These are phyloP conservation scores for Mesaphorura yosii DNA, from an alignment of 1,140 invertebrate species.

Conservation along the genomic window DNA sequence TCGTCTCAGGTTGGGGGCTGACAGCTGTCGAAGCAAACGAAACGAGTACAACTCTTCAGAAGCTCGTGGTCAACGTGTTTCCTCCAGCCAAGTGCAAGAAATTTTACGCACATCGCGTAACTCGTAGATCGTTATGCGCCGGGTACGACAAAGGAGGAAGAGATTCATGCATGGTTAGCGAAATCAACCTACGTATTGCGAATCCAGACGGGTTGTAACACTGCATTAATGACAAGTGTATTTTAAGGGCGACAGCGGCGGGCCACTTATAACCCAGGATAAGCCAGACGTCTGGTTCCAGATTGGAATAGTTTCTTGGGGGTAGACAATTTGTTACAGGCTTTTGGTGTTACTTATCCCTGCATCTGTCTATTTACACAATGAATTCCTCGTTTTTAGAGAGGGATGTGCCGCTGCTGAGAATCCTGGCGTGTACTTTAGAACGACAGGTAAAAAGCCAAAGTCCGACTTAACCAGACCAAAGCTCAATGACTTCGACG, in stretches of 20 bases:
- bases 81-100: constrained; percentile 19
- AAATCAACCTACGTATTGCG: no score
- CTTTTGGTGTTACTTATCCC: no score
- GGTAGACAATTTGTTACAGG: no score
- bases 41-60: constrained; percentile 15
- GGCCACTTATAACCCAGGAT: constrained; percentile 19
- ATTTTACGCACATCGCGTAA: constrained; percentile 20
- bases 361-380: no score
- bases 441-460: constrained; percentile 27
- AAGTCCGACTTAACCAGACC: no score
- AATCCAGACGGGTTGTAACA: no score
- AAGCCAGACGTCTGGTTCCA: constrained; percentile 18
- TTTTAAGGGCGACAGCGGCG: constrained; percentile 28
- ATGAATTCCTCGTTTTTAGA: no score
- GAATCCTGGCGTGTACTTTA: constrained; percentile 26
- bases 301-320: constrained; percentile 26
- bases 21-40: background rate
- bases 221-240: no score
- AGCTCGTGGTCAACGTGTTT: constrained; percentile 23
- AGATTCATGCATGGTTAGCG: constrained; percentile 27
- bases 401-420: constrained; percentile 21
- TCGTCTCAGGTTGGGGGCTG: constrained; percentile 10
- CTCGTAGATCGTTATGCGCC: constrained; percentile 26
- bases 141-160: constrained; percentile 16
- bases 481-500: no score